phyloP scores from a whole-genome alignment of 2,113 vertebrate genomes.

The Herpailurus yagouaroundi region DNA sequence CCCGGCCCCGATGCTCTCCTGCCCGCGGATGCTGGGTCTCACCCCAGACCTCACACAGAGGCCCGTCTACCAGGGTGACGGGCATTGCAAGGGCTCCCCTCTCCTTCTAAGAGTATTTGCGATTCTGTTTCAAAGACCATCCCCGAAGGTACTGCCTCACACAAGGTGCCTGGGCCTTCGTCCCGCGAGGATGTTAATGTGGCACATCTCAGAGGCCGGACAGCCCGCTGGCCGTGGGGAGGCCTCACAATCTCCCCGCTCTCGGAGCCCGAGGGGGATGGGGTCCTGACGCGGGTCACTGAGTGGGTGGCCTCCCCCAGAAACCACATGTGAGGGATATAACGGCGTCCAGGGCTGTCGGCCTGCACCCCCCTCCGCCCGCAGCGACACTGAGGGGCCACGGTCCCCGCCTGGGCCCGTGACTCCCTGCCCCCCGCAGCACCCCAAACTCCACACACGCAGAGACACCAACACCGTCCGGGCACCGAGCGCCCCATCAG shows the following conservation, averaged over 20 bases:
- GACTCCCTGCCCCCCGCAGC: fast-evolving
- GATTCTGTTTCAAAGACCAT: not conserved
- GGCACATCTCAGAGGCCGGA: fast-evolving
- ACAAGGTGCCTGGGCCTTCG: fast-evolving
- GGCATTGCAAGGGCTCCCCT: not conserved
- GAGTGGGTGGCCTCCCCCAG: not conserved
- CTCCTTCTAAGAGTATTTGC: fast-evolving
- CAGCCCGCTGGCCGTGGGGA: fast-evolving
- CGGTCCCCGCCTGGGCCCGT: fast-evolving
- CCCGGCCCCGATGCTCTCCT: fast-evolving
- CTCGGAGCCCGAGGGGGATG: fast-evolving
- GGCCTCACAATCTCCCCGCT: fast-evolving
- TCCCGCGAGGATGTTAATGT: fast-evolving
- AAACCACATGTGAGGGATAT: fast-evolving
- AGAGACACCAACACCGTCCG: fast-evolving
- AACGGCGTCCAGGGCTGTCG: fast-evolving
- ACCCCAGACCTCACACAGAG: fast-evolving
- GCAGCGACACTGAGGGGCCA: fast-evolving
- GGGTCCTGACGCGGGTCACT: fast-evolving
- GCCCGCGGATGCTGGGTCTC: fast-evolving
- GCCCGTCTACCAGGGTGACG: not conserved
- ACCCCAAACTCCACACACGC: fast-evolving
- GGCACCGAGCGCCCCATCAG: fast-evolving
- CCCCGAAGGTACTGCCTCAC: not conserved
- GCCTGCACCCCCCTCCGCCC: fast-evolving